Percentiles rank a stretch among this genome's conserved stretches.
phyloP scores from a whole-genome alignment of 2,113 vertebrate species.

The Aythya baeri region DNA sequence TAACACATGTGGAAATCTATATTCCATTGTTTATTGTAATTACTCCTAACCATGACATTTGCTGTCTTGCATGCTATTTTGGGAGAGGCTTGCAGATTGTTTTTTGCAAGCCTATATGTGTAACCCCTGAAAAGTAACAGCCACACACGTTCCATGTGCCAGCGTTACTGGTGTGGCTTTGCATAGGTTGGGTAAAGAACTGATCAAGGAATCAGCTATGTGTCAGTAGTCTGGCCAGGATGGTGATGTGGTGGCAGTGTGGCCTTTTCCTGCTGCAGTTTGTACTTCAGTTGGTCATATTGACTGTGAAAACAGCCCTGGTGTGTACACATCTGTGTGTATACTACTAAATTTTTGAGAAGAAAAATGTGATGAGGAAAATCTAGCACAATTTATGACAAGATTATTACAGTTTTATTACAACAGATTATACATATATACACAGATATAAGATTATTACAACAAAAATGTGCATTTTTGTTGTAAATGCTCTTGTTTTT shows the following conservation, averaged over 20 bases:
- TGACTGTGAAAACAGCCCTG: constrained; percentile 5
- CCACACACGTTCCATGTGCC: background rate
- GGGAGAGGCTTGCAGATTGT: background rate
- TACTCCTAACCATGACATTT: background rate
- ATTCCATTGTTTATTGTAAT: background rate
- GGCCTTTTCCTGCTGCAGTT: background rate
- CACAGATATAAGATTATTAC: no score
- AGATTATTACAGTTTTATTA: background rate
- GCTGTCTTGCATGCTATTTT: background rate
- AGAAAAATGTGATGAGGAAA: background rate
- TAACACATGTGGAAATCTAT: background rate
- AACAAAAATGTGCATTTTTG: background rate
- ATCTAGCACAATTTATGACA: background rate
- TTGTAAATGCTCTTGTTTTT: background rate
- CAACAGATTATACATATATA: no score
- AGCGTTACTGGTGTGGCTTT: background rate
- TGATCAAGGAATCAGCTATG: background rate
- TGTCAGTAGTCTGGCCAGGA: background rate
- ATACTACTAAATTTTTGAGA: background rate
- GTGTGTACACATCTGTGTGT: background rate
- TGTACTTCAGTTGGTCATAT: background rate
- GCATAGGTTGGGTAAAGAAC: background rate
- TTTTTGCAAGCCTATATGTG: rapidly evolving
- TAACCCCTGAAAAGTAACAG: background rate
- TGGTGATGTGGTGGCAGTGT: background rate